Percentiles rank a stretch among this genome's conserved stretches.
Conservation (phyloP, 2,797 vertebrate species). For the Selene dorsalis region DNA sequence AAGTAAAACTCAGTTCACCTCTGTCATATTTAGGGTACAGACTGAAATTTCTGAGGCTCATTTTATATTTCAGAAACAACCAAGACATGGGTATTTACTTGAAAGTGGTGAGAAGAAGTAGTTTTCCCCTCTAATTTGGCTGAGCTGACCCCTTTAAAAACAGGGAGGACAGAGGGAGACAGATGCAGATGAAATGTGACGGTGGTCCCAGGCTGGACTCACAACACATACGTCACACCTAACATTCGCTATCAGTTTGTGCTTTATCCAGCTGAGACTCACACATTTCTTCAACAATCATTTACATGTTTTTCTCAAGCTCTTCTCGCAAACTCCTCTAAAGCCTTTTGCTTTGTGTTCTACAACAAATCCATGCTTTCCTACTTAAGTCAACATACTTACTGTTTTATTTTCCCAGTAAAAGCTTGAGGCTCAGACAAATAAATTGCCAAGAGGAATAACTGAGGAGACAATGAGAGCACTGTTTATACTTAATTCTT, state of each 20-base stretch:
- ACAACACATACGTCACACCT: neutral
- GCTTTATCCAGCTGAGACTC: conserved; percentile 20
- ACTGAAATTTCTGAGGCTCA: neutral
- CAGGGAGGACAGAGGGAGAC: neutral
- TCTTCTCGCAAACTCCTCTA: neutral
- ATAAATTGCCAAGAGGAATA: conserved; percentile 8
- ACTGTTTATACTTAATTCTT: conserved; percentile 11
- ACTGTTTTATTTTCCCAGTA: conserved; percentile 12
- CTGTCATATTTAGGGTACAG: neutral
- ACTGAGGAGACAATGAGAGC: conserved; percentile 1
- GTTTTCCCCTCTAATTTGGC: neutral
- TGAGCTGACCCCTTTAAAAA: neutral
- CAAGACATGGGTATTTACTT: neutral
- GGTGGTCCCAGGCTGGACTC: conserved; percentile 26
- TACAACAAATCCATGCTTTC: conserved; percentile 1
- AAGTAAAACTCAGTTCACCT: neutral
- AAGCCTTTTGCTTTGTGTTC: neutral
- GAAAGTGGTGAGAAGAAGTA: neutral
- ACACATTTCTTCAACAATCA: conserved; percentile 24
- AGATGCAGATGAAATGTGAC: conserved; percentile 31
- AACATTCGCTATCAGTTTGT: neutral
- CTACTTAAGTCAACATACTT: conserved; percentile 12
- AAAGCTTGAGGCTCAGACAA: conserved; percentile 6
- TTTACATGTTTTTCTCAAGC: conserved; percentile 22
- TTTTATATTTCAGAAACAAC: conserved; percentile 17